Percentiles rank a stretch among this genome's conserved stretches.
Conservation (phyloP, 2,888 invertebrate species). For the Romanomermis culicivorax region DNA sequence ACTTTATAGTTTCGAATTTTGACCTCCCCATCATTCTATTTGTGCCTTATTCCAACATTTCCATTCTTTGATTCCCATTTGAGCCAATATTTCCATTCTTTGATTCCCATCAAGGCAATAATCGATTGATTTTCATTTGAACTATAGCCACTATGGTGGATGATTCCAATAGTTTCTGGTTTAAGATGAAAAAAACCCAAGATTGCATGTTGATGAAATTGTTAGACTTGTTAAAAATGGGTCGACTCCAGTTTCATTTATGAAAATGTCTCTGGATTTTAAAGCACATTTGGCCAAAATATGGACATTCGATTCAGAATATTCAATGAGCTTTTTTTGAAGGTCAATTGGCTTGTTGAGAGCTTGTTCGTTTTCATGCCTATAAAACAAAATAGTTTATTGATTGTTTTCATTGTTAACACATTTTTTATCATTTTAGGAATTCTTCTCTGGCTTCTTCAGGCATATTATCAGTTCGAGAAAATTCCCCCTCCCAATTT, state of each 20-base stretch:
- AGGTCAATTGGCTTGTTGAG: constrained; percentile 13
- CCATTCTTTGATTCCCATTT: constrained; percentile 8
- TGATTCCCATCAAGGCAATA: constrained; percentile 8
- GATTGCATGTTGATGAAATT: constrained; percentile 12
- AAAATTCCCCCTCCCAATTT: neutral
- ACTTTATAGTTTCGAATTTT: constrained; percentile 11
- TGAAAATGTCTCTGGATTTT: constrained; percentile 11
- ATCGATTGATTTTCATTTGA: constrained; percentile 4
- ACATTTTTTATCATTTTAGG: neutral
- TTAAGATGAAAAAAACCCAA: constrained; percentile 10
- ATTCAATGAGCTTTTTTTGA: constrained; percentile 13
- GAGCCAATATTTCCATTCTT: too few species aligned
- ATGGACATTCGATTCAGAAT: constrained; percentile 14
- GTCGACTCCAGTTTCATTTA: too few species aligned
- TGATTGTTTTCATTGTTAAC: neutral
- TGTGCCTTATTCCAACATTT: constrained; percentile 9
- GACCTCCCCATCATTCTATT: constrained; percentile 10
- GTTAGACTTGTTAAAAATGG: too few species aligned
- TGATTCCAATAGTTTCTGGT: constrained; percentile 12
- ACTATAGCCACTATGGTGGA: constrained; percentile 12
- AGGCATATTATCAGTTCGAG: neutral
- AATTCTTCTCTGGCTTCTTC: neutral
- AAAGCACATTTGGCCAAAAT: constrained; percentile 8
- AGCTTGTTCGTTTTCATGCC: too few species aligned
- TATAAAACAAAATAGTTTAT: neutral